Conservation (phyloP, 2,113 vertebrate species). For the Urocitellus parryii region DNA sequence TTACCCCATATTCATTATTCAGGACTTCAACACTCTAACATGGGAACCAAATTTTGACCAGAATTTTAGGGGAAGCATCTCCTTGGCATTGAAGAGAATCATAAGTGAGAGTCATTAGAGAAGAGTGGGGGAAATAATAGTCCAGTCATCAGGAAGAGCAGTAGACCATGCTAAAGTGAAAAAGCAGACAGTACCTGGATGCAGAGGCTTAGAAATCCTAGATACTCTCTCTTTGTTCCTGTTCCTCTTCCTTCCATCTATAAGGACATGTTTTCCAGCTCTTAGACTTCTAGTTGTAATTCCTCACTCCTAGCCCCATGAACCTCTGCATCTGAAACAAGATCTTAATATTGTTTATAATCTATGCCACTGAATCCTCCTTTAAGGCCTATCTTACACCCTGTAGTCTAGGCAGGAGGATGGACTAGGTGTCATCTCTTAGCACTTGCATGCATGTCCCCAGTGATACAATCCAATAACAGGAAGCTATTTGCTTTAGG, state of each 20-base stretch:
- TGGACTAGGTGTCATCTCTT: neutral
- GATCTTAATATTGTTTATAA: neutral
- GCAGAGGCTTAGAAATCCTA: neutral
- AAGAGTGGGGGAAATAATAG: neutral
- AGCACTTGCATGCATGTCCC: neutral
- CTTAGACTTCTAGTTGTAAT: neutral
- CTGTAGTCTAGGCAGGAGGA: neutral
- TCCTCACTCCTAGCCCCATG: neutral
- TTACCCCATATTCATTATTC: neutral
- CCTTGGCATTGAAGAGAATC: neutral
- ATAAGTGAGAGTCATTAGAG: neutral
- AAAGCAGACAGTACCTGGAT: neutral
- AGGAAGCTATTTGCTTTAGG: neutral
- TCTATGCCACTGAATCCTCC: neutral
- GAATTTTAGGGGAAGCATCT: neutral
- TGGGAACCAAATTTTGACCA: neutral
- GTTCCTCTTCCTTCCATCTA: neutral
- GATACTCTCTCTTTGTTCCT: neutral
- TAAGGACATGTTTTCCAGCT: no score
- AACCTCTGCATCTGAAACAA: neutral
- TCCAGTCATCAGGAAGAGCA: neutral
- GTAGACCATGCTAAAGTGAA: fast-evolving
- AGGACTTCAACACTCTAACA: neutral
- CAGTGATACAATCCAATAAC: neutral
- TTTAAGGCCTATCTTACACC: neutral